These are phyloP conservation scores for Drosophila bocki DNA, from an alignment of 1,140 invertebrate species.

Conservation along the genomic window DNA sequence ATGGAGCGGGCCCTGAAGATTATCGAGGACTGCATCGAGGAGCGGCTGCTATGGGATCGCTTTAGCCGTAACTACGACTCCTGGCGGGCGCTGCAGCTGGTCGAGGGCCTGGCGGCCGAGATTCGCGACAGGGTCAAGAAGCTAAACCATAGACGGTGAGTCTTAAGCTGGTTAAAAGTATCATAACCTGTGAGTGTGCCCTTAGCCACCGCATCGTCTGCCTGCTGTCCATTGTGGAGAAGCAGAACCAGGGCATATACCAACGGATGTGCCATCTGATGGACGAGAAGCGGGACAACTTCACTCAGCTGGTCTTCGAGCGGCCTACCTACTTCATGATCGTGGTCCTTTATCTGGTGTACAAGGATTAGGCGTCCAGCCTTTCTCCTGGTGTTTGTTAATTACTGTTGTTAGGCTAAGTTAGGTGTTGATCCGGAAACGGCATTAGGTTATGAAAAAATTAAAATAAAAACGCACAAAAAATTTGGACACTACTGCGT, in stretches of 20 bases:
- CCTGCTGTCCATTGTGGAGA: constrained; percentile 78
- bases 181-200: constrained; percentile 1
- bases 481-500: background rate
- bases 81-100: constrained; percentile 78
- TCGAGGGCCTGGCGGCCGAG: constrained; percentile 73
- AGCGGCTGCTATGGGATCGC: constrained; percentile 81
- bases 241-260: constrained; percentile 79
- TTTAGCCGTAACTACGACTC: constrained; percentile 82
- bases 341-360: constrained; percentile 76
- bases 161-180: background rate
- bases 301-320: constrained; percentile 77
- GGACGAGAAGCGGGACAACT: constrained; percentile 82
- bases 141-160: constrained; percentile 79
- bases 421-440: constrained; percentile 1
- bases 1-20: constrained; percentile 82
- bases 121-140: constrained; percentile 80
- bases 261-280: constrained; percentile 79
- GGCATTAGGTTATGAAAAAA: constrained; percentile 7
- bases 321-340: constrained; percentile 82
- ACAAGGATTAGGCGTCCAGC: constrained; percentile 63
- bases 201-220: constrained; percentile 80
- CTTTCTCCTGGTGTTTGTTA: background rate
- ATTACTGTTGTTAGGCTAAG: constrained; percentile 38
- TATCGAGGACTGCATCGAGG: constrained; percentile 80
- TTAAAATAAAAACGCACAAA: background rate